A percentile compares a stretch with the other conserved stretches of the same genome.
Evolutionary conservation across 1,140 invertebrate species (phyloP).

Genomic region (Drosophila rufa): DNA sequence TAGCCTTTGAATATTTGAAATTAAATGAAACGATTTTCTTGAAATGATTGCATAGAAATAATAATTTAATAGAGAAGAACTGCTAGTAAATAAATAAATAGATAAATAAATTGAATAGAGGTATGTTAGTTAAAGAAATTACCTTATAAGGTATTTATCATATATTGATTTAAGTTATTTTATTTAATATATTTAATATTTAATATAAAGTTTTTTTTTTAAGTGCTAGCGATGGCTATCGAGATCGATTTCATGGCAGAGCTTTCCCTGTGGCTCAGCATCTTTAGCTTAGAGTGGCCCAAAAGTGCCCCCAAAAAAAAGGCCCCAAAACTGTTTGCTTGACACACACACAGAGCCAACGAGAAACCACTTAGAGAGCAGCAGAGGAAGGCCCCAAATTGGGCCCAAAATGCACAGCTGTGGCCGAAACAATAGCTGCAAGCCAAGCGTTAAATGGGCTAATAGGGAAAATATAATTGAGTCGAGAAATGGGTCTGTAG

Average conservation of each 20-base stretch:
- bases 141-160: too few relatives aligned
- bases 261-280: conserved; percentile 13
- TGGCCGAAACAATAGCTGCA: conserved; percentile 2
- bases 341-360: background rate
- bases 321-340: conserved; percentile 18
- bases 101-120: too few relatives aligned
- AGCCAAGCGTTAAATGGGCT: background rate
- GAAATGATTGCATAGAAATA: too few relatives aligned
- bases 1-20: too few relatives aligned
- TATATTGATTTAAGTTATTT: background rate
- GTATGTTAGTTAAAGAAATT: background rate
- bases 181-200: background rate
- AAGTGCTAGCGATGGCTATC: background rate
- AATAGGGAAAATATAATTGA: background rate
- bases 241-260: background rate
- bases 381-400: conserved; percentile 4
- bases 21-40: too few relatives aligned
- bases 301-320: background rate
- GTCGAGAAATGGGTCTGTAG: too few relatives aligned
- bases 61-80: too few relatives aligned
- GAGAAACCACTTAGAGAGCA: conserved; percentile 12
- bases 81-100: too few relatives aligned
- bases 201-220: background rate
- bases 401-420: conserved; percentile 8
- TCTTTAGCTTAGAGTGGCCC: background rate